Evolutionary conservation across 2,888 invertebrate species (phyloP).

Genomic region (Pheosia gnoma): DNA sequence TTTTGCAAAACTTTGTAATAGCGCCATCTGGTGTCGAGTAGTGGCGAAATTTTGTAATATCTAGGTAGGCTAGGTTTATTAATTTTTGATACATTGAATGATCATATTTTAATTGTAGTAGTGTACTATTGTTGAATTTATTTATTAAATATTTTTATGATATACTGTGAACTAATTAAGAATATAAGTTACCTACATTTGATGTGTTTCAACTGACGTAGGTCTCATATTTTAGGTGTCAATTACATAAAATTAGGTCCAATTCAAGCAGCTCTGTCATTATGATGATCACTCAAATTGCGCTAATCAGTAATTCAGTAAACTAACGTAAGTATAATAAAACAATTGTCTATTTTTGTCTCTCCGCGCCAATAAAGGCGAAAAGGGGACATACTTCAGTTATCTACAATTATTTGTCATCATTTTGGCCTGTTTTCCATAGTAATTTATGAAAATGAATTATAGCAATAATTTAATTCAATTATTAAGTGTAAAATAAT

Average conservation of each 20-base stretch:
- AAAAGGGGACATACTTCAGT: neutral
- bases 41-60: conserved; percentile 20
- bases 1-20: conserved; percentile 12
- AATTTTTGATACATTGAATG: too few species aligned
- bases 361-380: neutral
- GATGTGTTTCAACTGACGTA: too few species aligned
- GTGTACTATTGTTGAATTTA: too few species aligned
- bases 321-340: neutral
- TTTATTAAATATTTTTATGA: too few species aligned
- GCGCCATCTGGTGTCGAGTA: conserved; percentile 60
- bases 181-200: too few species aligned
- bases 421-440: neutral
- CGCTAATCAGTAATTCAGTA: conserved; percentile 3
- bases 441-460: neutral
- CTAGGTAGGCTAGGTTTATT: too few species aligned
- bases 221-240: neutral
- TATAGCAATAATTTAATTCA: too few species aligned
- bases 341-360: neutral
- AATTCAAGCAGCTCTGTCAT: neutral
- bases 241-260: conserved; percentile 8
- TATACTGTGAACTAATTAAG: too few species aligned
- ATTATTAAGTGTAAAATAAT: too few species aligned
- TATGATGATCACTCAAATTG: neutral
- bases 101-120: too few species aligned
- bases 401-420: neutral